phyloP scores from a whole-genome alignment of 2,113 vertebrate genomes.

The Ia io region DNA sequence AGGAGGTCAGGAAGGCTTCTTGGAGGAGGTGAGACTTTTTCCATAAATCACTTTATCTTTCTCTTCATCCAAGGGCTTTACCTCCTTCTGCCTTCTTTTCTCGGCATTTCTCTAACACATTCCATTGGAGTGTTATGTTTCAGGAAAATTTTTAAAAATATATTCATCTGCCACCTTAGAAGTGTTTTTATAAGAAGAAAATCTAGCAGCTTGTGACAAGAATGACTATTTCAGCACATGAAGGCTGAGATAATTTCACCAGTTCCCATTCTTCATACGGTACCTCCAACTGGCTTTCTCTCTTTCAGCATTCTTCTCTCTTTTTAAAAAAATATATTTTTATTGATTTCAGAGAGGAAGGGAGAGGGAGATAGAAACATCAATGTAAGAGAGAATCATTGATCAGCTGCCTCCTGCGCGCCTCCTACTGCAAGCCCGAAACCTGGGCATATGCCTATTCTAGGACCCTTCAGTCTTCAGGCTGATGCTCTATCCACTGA shows the following conservation, averaged over 20 bases:
- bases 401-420: too few species aligned
- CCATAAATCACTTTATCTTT: conserved; percentile 9
- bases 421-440: too few species aligned
- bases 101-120: conserved; percentile 75
- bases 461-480: too few species aligned
- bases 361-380: too few species aligned
- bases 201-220: conserved; percentile 74
- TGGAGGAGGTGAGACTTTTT: background rate
- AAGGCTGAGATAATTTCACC: conserved; percentile 59
- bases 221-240: conserved; percentile 70
- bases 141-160: conserved; percentile 73
- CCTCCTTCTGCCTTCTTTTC: conserved; percentile 74
- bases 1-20: background rate
- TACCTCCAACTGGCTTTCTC: conserved; percentile 33
- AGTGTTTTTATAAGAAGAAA: conserved; percentile 75
- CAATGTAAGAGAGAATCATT: too few species aligned
- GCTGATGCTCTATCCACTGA: too few species aligned
- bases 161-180: conserved; percentile 78
- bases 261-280: conserved; percentile 58
- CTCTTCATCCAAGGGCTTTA: conserved; percentile 62
- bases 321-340: background rate
- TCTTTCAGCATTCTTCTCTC: background rate
- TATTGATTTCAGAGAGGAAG: too few species aligned
- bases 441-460: too few species aligned
- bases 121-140: conserved; percentile 72